phyloP scores from a whole-genome alignment of 2,113 vertebrate species.

The Thalassarche chlororhynchos region DNA sequence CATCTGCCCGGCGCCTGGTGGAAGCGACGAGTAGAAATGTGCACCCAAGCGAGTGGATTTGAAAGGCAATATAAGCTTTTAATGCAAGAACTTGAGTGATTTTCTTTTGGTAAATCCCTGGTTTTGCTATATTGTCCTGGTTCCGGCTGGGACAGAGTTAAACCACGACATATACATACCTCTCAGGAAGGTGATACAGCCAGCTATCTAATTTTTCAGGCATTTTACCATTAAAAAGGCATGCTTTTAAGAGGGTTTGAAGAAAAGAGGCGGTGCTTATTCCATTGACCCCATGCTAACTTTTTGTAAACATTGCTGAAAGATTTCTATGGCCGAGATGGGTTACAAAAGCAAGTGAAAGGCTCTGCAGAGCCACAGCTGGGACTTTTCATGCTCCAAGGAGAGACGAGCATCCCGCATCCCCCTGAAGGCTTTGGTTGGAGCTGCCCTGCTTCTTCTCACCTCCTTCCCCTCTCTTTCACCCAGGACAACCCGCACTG shows the following conservation, averaged over 20 bases:
- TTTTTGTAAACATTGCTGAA: slow-evolving; percentile 1
- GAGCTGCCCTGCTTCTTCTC: background rate
- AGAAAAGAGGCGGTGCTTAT: background rate
- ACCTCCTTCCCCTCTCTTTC: background rate
- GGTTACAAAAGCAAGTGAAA: background rate
- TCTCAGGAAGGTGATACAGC: background rate
- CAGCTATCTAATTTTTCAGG: background rate
- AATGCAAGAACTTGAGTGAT: background rate
- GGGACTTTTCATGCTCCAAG: slow-evolving; percentile 8
- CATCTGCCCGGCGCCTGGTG: background rate
- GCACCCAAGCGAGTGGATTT: background rate
- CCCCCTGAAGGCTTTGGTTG: background rate
- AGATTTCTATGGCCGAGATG: background rate
- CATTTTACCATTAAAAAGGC: background rate
- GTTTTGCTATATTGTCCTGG: too few relatives aligned
- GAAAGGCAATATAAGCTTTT: background rate
- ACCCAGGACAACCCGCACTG: background rate
- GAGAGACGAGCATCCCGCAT: background rate
- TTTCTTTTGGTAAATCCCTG: background rate
- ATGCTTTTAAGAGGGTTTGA: background rate
- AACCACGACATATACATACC: too few relatives aligned
- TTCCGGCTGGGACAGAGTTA: too few relatives aligned
- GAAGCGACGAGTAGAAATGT: background rate
- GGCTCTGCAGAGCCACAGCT: background rate
- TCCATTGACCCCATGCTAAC: background rate